These are phyloP conservation scores for Emmelina monodactyla DNA, from an alignment of 2,888 invertebrate genomes.

Conservation along the genomic window DNA sequence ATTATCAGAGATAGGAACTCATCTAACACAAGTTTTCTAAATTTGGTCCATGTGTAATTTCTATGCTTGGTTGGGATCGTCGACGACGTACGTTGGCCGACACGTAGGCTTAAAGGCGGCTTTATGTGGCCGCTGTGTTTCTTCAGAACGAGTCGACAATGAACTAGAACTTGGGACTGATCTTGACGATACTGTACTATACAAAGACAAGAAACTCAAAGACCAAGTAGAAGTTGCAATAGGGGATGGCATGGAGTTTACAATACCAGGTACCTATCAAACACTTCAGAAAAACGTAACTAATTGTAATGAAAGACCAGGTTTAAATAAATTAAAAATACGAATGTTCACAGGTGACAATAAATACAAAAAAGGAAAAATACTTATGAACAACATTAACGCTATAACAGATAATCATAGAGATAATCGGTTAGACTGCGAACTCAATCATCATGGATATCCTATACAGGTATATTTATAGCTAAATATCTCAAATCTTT, in stretches of 20 bases:
- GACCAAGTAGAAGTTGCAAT: slow-evolving; percentile 91
- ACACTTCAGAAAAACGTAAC: no score
- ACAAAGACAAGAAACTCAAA: slow-evolving; percentile 87
- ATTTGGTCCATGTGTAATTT: slow-evolving; percentile 51
- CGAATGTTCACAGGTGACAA: slow-evolving; percentile 70
- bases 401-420: slow-evolving; percentile 79
- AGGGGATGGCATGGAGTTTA: slow-evolving; percentile 93
- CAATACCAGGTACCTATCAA: slow-evolving; percentile 76
- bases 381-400: slow-evolving; percentile 83
- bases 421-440: slow-evolving; percentile 78
- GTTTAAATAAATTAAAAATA: neutral
- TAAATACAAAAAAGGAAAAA: slow-evolving; percentile 83
- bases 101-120: slow-evolving; percentile 63
- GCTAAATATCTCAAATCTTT: no score
- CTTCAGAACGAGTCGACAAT: slow-evolving; percentile 72
- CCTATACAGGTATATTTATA: slow-evolving; percentile 67
- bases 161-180: slow-evolving; percentile 70
- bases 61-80: slow-evolving; percentile 56
- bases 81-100: slow-evolving; percentile 33
- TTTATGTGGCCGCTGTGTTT: slow-evolving; percentile 71
- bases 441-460: slow-evolving; percentile 76
- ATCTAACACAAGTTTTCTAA: no score
- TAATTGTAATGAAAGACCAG: no score
- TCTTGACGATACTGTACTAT: slow-evolving; percentile 84
- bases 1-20: no score